Conservation (phyloP, 2,888 invertebrate genomes). For the Agrilus cyanescens region DNA sequence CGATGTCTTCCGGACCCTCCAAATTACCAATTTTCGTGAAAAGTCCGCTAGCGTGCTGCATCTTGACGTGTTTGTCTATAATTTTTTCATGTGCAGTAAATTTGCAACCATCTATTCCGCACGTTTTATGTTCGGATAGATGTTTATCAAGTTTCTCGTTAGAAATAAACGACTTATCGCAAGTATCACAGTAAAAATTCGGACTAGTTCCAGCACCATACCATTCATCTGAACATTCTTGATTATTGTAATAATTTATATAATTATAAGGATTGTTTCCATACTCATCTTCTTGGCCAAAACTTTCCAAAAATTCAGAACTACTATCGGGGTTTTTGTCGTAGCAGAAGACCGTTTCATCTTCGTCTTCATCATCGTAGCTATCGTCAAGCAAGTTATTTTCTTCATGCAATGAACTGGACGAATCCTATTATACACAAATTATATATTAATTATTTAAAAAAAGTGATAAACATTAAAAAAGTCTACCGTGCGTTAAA, state of each 20-base stretch:
- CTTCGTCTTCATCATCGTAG: neutral
- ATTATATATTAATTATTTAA: too few relatives aligned
- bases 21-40: slow-evolving; percentile 65
- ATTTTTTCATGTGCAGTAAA: slow-evolving; percentile 70
- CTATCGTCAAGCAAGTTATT: neutral
- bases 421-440: too few relatives aligned
- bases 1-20: slow-evolving; percentile 68
- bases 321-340: too few relatives aligned
- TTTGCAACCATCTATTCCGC: slow-evolving; percentile 68
- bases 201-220: slow-evolving; percentile 16
- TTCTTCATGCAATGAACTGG: too few relatives aligned
- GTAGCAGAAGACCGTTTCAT: neutral
- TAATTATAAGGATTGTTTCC: too few relatives aligned
- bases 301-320: neutral
- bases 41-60: slow-evolving; percentile 75
- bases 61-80: slow-evolving; percentile 66
- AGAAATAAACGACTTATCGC: slow-evolving; percentile 61
- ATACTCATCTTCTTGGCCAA: neutral
- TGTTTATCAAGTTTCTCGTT: slow-evolving; percentile 52
- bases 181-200: slow-evolving; percentile 61
- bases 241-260: slow-evolving; percentile 11
- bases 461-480: too few relatives aligned
- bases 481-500: too few relatives aligned
- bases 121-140: slow-evolving; percentile 61
- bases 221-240: slow-evolving; percentile 18